Base-by-base conservation (phyloP, 2,113 vertebrate genomes). In the Ciconia maguari region DNA sequence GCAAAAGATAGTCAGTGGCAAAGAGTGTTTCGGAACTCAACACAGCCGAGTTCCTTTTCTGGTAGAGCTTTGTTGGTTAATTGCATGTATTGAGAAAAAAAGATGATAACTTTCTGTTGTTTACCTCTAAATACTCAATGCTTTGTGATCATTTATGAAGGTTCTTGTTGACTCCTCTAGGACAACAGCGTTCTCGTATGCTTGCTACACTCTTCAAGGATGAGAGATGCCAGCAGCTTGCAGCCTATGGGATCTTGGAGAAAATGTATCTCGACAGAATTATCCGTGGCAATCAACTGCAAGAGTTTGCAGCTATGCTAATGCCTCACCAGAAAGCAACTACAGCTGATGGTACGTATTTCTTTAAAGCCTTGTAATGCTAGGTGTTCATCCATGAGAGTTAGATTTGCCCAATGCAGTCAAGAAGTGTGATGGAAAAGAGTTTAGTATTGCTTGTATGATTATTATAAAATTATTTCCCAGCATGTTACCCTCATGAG, bases 261-360 rank as follows among this genome's bases (percentile, higher is more conserved):
- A 99, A 99, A 90, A 99, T 99, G 99, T 99, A 99, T 94, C 98
- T 99, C 1, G 99, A 99, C 94, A 98, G 99, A 60, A 99, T 99
- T 95, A 99, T 99, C 97, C 98, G 99, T 97, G 99, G 99, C 83
- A 99, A 99, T 97, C 99, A 99, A 86, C 98, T 99, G 90, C 99
- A 99, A 66, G 99, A 99, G 94, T 99, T 99, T 92, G 99, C 99
- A 65, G 99, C 99, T 54, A 99, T 99, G 99, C 97, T 99, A 29
- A 99, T 99, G 99, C 99, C 99, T 38, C 99, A 99, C 88, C 99
- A 99, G 96, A 99, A 99, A 96, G 99, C 99, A 57, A 99, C 99
- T 71, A 99, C 99, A 72, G 99, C 99, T 3, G 99, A 99, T 62
- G 99, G 99, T 99, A 97, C 62, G 24, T 76, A 4, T 32, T 81